Evolutionary conservation across 2,113 vertebrate genomes (phyloP), one percentile per base, ranked within the genome.

Genomic region (Noturus placidus): DNA sequence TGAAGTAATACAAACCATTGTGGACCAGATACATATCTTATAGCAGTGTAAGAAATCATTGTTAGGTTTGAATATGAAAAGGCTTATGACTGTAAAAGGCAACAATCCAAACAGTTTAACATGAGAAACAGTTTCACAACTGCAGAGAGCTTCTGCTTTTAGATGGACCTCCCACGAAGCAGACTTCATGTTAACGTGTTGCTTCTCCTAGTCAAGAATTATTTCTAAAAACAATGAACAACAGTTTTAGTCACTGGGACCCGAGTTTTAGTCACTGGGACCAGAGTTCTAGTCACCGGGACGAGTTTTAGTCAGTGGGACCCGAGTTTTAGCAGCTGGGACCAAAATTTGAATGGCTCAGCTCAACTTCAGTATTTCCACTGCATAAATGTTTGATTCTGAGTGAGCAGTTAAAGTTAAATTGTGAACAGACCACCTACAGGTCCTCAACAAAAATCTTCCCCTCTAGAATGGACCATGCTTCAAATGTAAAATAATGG

Each of bases 121-220:
- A 86, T 84, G 54, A 86, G 38, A 9, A 79, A 59, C 78, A 19
- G 86, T 86, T 90, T 90, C 77, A 81, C 81, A 86, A 81, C n/a
- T 27, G 30, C 30, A 13, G 30, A 74, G 38, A 56, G 63, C 79
- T 91, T 90, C 91, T 89, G 85, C 78, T 91, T 89, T 83, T 86
- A 56, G 61, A 27, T 56, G 15, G 8, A 57, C 63, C 88, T 42
- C 87, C 77, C 72, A 87, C 88, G 8, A 84, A 82, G 38, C 22
- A 20, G 3, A 20, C 81, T 11, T 61, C n/a, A 70, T 57, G 46
- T 0, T 13, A 54, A 38, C 10, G 9, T n/a, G 87, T 10, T 17
- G 17, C 5, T 42, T 72, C 27, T 57, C 27, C 25, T n/a, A 22
- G 14, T 19, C 14, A 42, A 59, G 65, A 59, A 35, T 69, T 35